Conservation (phyloP, 2,797 vertebrate genomes). For the Nasua narica region DNA sequence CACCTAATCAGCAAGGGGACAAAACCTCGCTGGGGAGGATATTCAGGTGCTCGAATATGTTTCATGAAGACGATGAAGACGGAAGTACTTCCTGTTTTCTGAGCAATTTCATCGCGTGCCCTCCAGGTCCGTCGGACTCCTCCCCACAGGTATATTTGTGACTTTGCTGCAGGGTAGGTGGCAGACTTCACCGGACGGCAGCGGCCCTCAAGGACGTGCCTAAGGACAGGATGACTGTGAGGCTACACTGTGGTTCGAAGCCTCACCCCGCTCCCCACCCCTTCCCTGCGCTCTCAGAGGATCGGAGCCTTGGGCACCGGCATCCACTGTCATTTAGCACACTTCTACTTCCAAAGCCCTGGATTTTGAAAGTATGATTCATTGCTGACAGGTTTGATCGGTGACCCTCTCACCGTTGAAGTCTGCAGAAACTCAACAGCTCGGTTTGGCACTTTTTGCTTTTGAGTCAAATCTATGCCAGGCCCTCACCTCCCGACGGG, state of each 20-base stretch:
- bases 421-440: neutral
- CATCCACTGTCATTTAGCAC: fast-evolving
- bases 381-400: neutral
- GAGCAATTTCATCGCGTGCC: fast-evolving
- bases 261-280: fast-evolving
- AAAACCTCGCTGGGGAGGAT: fast-evolving
- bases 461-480: neutral
- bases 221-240: neutral
- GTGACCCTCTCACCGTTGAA: neutral
- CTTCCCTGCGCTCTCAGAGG: neutral
- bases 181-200: fast-evolving
- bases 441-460: neutral
- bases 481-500: fast-evolving
- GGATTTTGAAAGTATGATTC: neutral
- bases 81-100: neutral
- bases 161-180: neutral
- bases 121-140: fast-evolving
- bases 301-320: fast-evolving
- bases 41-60: too few relatives aligned
- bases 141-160: fast-evolving
- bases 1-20: neutral
- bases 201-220: fast-evolving
- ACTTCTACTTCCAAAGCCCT: neutral
- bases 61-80: fast-evolving
- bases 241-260: neutral